Evolutionary conservation across 64 coral and sea anemone genomes (phyloP).

Genomic region (Stichodactyla helianthus): DNA sequence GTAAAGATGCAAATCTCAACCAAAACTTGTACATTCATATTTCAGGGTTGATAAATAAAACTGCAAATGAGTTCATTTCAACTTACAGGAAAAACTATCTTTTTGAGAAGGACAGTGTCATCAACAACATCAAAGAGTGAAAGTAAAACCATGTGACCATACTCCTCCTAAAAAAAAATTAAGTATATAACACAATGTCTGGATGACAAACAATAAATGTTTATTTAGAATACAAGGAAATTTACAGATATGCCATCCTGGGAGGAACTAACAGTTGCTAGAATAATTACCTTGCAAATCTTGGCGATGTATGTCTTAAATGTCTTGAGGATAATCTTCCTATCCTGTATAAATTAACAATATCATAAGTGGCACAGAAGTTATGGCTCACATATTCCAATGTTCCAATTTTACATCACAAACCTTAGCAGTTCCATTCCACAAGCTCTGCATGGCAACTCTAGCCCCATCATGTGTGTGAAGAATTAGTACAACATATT

Average conservation of each 20-base stretch:
- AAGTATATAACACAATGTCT: background rate
- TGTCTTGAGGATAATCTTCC: slow-evolving; percentile 87
- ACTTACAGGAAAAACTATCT: slow-evolving; percentile 81
- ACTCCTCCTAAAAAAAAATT: slow-evolving; percentile 60
- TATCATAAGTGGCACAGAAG: background rate
- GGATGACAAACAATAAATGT: background rate
- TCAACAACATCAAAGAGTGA: slow-evolving; percentile 88
- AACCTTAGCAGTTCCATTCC: slow-evolving; percentile 89
- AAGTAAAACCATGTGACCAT: slow-evolving; percentile 80
- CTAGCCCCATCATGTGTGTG: slow-evolving; percentile 87
- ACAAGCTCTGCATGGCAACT: slow-evolving; percentile 86
- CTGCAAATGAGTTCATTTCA: background rate
- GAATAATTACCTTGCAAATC: slow-evolving; percentile 76
- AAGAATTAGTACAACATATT: slow-evolving; percentile 71
- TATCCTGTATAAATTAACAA: slow-evolving; percentile 53
- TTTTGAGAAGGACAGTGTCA: slow-evolving; percentile 92
- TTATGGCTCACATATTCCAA: background rate
- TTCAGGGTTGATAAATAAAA: background rate
- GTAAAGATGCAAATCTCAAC: background rate
- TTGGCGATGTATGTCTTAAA: slow-evolving; percentile 83
- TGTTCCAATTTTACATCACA: background rate
- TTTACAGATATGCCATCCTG: too few relatives aligned
- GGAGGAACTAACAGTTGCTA: too few relatives aligned
- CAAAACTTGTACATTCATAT: background rate
- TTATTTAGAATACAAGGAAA: background rate